These are phyloP conservation scores for Ruditapes philippinarum DNA, from an alignment of 1,140 invertebrate genomes.

Conservation along the genomic window DNA sequence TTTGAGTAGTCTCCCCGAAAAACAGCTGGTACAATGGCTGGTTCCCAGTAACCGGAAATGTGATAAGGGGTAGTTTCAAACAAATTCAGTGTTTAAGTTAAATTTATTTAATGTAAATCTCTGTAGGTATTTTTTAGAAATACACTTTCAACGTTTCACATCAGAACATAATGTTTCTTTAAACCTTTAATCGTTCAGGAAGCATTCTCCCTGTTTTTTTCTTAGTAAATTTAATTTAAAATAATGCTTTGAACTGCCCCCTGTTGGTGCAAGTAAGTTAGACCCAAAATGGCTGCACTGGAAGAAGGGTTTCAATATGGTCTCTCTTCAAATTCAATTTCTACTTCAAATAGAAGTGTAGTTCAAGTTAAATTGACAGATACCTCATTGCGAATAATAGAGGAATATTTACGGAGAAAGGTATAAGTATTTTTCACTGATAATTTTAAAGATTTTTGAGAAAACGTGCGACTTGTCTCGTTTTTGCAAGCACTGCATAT, in stretches of 20 bases:
- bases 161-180: not conserved
- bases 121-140: not conserved
- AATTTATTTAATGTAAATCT: not conserved
- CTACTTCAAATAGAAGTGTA: constrained; percentile 95
- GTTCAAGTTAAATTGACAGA: constrained; percentile 98
- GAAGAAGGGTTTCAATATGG: constrained; percentile 97
- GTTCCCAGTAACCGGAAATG: not conserved
- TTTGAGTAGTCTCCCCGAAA: no score
- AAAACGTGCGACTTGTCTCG: constrained; percentile 39
- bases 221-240: no score
- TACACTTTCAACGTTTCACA: not conserved
- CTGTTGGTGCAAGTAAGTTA: constrained; percentile 10
- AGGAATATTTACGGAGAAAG: constrained; percentile 95
- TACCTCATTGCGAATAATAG: constrained; percentile 96
- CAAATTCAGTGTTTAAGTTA: not conserved
- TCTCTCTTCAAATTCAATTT: constrained; percentile 95
- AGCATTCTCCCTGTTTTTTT: no score
- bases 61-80: not conserved
- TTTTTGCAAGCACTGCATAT: constrained; percentile 46
- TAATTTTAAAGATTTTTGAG: not conserved
- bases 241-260: constrained; percentile 23
- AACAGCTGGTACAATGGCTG: not conserved
- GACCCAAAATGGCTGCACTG: constrained; percentile 93
- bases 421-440: constrained; percentile 86
- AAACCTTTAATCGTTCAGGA: not conserved